phyloP scores from a whole-genome alignment of 2,797 vertebrate species.

The Mormyrus hasselquistii region DNA sequence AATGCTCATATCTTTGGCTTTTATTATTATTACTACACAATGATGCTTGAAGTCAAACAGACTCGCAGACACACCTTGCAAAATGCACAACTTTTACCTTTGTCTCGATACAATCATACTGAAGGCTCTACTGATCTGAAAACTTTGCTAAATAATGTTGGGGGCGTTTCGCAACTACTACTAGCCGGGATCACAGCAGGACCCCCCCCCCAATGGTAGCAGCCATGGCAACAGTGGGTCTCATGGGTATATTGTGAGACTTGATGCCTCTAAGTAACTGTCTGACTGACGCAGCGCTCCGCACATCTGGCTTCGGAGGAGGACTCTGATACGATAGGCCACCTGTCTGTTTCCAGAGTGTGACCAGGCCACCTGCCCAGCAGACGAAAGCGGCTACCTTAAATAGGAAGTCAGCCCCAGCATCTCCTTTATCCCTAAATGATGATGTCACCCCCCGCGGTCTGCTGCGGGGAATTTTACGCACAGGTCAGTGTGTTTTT shows the following conservation, averaged over 20 bases:
- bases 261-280: background rate
- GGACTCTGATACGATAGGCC: background rate
- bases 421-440: conserved; percentile 26
- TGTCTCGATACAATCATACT: background rate
- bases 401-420: conserved; percentile 9
- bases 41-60: background rate
- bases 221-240: background rate
- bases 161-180: background rate
- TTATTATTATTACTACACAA: background rate
- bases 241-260: background rate
- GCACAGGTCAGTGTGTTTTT: conserved; percentile 41
- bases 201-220: background rate
- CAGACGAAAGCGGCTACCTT: conserved; percentile 18
- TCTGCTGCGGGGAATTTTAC: conserved; percentile 53
- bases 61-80: background rate
- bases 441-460: conserved; percentile 51
- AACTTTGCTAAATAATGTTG: background rate
- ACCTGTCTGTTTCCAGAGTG: conserved; percentile 38
- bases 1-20: background rate
- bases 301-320: background rate
- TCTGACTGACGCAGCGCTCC: background rate
- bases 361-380: conserved; percentile 39
- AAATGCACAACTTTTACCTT: background rate
- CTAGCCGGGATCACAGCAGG: background rate
- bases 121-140: background rate